A percentile compares a stretch with the other conserved stretches of the same genome.
Evolutionary conservation across 2,888 invertebrate species (phyloP).

Genomic region (Kuschelorhynchus macadamiae): DNA sequence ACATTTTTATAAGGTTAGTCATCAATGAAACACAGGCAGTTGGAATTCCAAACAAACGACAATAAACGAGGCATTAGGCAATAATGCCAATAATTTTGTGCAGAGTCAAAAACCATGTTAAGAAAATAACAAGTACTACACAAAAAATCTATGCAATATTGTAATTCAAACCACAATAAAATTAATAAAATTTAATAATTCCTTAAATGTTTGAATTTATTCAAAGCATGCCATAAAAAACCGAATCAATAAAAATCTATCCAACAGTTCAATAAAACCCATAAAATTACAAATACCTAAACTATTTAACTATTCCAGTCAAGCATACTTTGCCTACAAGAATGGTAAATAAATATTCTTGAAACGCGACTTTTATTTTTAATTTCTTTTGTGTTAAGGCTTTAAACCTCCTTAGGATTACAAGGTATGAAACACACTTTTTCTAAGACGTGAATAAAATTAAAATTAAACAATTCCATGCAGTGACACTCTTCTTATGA

Average conservation of each 20-base stretch:
- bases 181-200: too few species aligned
- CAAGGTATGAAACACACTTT: slow-evolving; percentile 30
- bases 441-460: slow-evolving; percentile 28
- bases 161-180: neutral
- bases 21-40: too few species aligned
- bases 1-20: too few species aligned
- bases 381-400: slow-evolving; percentile 17
- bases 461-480: slow-evolving; percentile 24
- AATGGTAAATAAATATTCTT: slow-evolving; percentile 28
- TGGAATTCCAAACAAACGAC: too few species aligned
- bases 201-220: too few species aligned
- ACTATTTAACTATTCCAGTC: slow-evolving; percentile 41
- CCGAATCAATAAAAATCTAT: neutral
- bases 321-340: slow-evolving; percentile 30
- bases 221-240: slow-evolving; percentile 2
- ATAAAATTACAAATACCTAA: slow-evolving; percentile 26
- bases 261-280: slow-evolving; percentile 8
- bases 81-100: too few species aligned
- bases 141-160: too few species aligned
- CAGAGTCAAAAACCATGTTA: too few species aligned
- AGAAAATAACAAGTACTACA: too few species aligned
- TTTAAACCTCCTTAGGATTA: too few species aligned
- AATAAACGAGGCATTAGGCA: too few species aligned
- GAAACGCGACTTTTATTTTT: slow-evolving; percentile 27
- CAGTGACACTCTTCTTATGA: slow-evolving; percentile 59